A percentile compares a stretch with the other conserved stretches of the same genome.
These are phyloP conservation scores for Helogale parvula DNA, from an alignment of 2,113 vertebrate species.

Conservation along the genomic window DNA sequence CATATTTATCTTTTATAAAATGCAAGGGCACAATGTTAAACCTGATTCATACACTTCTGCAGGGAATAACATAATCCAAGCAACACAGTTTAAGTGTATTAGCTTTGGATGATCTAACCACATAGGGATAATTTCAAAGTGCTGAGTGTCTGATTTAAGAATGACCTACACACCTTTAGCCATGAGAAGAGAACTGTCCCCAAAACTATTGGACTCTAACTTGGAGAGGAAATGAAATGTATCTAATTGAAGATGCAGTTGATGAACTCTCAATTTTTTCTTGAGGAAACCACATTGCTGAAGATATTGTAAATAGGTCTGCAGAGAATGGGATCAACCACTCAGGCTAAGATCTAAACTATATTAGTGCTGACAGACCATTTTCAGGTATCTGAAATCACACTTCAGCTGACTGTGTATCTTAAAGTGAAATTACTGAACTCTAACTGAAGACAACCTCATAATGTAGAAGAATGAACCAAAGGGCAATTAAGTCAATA, in stretches of 20 bases:
- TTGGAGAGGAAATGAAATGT: not conserved
- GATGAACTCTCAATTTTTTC: not conserved
- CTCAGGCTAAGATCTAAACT: not conserved
- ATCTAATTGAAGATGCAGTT: not conserved
- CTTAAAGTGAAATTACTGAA: slow-evolving; percentile 4
- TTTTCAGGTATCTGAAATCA: not conserved
- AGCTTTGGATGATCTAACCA: not conserved
- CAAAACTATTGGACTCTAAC: not conserved
- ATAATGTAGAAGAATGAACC: not conserved
- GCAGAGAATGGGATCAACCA: not conserved
- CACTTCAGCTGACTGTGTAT: not conserved
- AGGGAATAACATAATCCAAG: not conserved
- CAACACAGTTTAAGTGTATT: not conserved
- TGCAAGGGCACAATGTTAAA: not conserved
- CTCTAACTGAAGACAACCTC: not conserved
- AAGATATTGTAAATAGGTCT: not conserved
- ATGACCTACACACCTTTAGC: not conserved
- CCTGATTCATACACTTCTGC: not conserved
- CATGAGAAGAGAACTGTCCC: not conserved
- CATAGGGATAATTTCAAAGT: not conserved
- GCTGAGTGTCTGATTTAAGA: not conserved
- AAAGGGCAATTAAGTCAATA: not conserved
- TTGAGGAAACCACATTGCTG: not conserved
- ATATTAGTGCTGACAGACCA: not conserved
- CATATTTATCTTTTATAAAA: not conserved